phyloP scores from a whole-genome alignment of 2,888 invertebrate genomes.

The Monoplex corrugatus region DNA sequence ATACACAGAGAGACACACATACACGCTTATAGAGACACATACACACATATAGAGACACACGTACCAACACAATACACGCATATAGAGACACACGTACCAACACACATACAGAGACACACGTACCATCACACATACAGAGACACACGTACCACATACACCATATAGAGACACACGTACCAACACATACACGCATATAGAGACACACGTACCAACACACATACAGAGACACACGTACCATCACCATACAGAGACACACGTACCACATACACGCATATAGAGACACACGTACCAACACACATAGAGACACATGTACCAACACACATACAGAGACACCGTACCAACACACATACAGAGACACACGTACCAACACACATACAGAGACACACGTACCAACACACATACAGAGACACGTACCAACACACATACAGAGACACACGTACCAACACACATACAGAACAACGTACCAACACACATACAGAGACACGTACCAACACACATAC shows the following conservation, averaged over 20 bases:
- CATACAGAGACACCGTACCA: neutral
- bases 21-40: neutral
- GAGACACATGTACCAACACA: neutral
- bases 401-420: neutral
- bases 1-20: too few relatives aligned
- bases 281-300: too few relatives aligned
- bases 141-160: neutral
- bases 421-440: neutral
- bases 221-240: too few relatives aligned
- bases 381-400: neutral
- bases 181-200: constrained; percentile 22
- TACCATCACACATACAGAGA: constrained; percentile 28
- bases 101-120: too few relatives aligned
- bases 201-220: too few relatives aligned
- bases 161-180: neutral
- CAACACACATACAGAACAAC: neutral
- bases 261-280: too few relatives aligned
- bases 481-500: neutral
- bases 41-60: neutral
- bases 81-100: neutral
- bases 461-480: neutral
- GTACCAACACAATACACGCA: neutral
- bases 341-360: neutral
- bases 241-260: too few relatives aligned
- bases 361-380: neutral